A percentile compares a stretch with the other conserved stretches of the same genome.
Conservation (phyloP, 2,888 invertebrate species). For the Thera britannica region DNA sequence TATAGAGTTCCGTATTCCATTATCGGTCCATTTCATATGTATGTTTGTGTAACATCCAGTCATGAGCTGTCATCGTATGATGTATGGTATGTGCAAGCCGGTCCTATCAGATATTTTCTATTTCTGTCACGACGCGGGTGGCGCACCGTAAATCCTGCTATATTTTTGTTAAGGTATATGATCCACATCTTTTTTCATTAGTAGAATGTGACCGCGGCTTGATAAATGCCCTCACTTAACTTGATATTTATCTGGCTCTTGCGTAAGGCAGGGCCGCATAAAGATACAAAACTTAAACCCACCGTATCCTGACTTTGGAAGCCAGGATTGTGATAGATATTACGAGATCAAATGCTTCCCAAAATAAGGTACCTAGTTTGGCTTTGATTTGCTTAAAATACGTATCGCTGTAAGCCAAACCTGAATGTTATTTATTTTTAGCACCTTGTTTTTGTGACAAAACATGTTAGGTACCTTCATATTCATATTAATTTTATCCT, state of each 20-base stretch:
- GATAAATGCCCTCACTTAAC: slow-evolving; percentile 56
- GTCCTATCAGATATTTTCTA: slow-evolving; percentile 70
- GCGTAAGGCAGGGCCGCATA: slow-evolving; percentile 33
- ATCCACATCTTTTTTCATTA: slow-evolving; percentile 67
- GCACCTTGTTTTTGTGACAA: no score
- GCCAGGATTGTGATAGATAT: slow-evolving; percentile 17
- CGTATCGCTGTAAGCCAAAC: neutral
- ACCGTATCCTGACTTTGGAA: slow-evolving; percentile 20
- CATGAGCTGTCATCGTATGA: slow-evolving; percentile 66
- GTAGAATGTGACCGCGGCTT: slow-evolving; percentile 55
- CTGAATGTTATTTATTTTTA: no score
- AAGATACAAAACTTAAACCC: slow-evolving; percentile 37
- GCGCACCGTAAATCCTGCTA: slow-evolving; percentile 63
- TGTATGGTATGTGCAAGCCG: slow-evolving; percentile 63
- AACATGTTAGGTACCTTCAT: no score
- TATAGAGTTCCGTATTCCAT: no score
- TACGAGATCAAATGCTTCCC: slow-evolving; percentile 21
- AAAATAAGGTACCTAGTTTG: slow-evolving; percentile 8
- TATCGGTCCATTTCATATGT: slow-evolving; percentile 31
- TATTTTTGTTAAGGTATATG: slow-evolving; percentile 65
- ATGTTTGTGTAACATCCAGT: slow-evolving; percentile 60
- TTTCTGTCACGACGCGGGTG: slow-evolving; percentile 74
- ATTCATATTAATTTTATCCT: no score
- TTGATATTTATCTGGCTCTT: slow-evolving; percentile 47
- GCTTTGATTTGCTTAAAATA: slow-evolving; percentile 1